Evolutionary conservation across 2,888 invertebrate species (phyloP), one percentile per base, ranked within the genome.

Genomic region (Tachystola acroxantha): DNA sequence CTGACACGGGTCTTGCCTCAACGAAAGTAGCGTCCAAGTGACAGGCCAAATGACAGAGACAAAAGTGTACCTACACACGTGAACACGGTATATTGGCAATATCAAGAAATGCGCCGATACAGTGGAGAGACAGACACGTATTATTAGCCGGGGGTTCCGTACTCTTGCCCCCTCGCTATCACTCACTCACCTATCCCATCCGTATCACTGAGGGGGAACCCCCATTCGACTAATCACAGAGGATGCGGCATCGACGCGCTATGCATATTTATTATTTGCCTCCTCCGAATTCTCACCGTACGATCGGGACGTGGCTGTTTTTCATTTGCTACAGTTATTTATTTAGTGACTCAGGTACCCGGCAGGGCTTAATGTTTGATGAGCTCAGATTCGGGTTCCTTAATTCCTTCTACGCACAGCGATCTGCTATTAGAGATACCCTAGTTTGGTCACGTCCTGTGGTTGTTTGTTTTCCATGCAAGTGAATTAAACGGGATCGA

Each of bases 161-260:
- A 72, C 71, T 68, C 69, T 62, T 62, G 59, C 77, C 73, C 82
- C 81, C 77, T 71, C 64, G 78, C 77, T 82, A 84, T 84, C 84
- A 80, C 78, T 84, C 85, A 85, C 84, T 84, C 85, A 86, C 82
- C 81, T 82, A 80, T 77, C 82, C 81, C 82, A 80, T 77, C 76
- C 71, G 78, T 79, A 77, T 79, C 81, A 75, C 68, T 66, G 61
- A 47, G 57, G 49, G 53, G 54, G 40, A 42, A 61, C 72, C 72
- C 71, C 71, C 66, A 10, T 64, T 61, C 73, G 68, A 81, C 85
- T 86, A 85, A 85, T 85, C 86, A 86, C 84, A 66, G 81, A 84
- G 85, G 81, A 81, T 80, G 82, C 69, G 77, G 70, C 69, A 79
- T 75, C 77, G 80, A 85, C 85, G 84, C 77, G 81, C 75, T 78